Evolutionary conservation across 1,140 invertebrate species (phyloP).

Genomic region (Cherax quadricarinatus): DNA sequence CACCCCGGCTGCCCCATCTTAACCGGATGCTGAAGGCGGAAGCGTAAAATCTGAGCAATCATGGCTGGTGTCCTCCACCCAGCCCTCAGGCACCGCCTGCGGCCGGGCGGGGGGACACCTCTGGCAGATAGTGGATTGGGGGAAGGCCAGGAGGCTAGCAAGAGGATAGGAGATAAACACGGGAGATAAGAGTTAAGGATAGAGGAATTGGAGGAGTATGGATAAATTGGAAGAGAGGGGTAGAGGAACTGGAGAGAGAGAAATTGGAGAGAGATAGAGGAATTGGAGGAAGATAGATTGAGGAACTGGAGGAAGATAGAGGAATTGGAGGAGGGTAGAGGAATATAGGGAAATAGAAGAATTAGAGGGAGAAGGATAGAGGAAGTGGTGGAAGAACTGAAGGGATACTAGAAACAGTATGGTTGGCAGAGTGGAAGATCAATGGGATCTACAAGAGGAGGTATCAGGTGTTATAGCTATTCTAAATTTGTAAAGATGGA

Average conservation of each 20-base stretch:
- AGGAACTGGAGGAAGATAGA: background rate
- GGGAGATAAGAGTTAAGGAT: background rate
- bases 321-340: background rate
- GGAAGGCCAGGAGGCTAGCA: background rate
- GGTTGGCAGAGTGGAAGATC: too few species aligned
- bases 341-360: background rate
- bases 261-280: background rate
- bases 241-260: background rate
- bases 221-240: background rate
- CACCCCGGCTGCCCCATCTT: constrained; percentile 39
- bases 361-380: background rate
- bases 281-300: background rate
- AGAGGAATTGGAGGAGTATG: background rate
- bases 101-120: background rate
- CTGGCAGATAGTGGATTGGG: background rate
- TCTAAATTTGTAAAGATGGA: too few species aligned
- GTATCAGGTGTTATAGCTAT: too few species aligned
- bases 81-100: constrained; percentile 8
- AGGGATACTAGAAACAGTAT: too few species aligned
- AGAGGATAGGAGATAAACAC: background rate
- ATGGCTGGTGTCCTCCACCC: constrained; percentile 52
- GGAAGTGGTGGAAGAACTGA: background rate
- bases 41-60: constrained; percentile 66
- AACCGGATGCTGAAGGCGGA: constrained; percentile 64
- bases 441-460: too few species aligned